Evolutionary conservation across 2,797 vertebrate genomes (phyloP), one percentile per base, ranked within the genome.

Genomic region (Amphiprion clarkii): DNA sequence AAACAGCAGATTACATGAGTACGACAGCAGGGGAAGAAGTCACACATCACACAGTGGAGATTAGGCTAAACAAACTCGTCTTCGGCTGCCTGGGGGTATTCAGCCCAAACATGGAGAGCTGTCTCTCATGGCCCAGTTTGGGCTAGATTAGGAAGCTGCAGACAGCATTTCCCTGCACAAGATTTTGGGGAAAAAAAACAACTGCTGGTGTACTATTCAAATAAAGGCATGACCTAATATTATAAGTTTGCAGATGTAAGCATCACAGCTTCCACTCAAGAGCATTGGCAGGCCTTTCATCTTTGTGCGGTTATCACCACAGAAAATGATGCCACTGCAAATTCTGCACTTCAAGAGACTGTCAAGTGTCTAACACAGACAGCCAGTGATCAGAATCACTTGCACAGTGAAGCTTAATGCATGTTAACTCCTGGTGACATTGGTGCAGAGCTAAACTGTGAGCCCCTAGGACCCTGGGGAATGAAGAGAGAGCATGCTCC

Each of bases 1-100:
- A 90, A 91, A 91, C 86, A 87, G 81, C 85, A 90, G 90, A 93
- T 94, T 94, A 93, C 88, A 87, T 14, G 74, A 85, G 82, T 67
- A 73, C 56, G 76, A 83, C 83, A 70, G 88, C 79, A 81, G 85
- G 85, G 87, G 85, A 87, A 89, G 76, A 90, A 92, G 90, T 88
- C 90, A 84, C 85, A 88, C 91, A 88, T 88, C 85, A 78, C 89
- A 85, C 84, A 69, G 82, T 13, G 29, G 79, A 87, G 90, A 92
- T 92, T 87, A 92, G 85, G 81, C 81, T 85, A 76, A 88, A 90
- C 82, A 83, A 88, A 89, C 80, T 82, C 76, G 67, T 87, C 80
- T 80, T 85, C 64, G 21, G 73, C 67, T 83, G 85, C 86, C 76
- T 82, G 67, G 48, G 76, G 78, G 76, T 74, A 60, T 82, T 86